phyloP scores from a whole-genome alignment of 2,113 vertebrate genomes.

The Enhydra lutris region DNA sequence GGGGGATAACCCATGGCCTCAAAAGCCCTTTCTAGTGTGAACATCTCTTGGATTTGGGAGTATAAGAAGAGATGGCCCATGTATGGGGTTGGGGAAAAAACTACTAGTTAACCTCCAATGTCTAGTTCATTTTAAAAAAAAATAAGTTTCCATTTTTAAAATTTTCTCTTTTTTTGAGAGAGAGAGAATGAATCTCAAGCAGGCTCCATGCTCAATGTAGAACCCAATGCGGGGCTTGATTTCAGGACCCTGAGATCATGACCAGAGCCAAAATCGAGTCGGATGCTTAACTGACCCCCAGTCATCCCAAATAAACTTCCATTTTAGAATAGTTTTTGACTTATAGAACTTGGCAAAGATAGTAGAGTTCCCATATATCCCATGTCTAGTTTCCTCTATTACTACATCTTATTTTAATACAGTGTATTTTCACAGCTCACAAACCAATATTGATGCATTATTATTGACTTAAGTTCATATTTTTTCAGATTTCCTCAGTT shows the following conservation, averaged over 20 bases:
- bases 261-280: neutral
- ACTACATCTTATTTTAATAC: neutral
- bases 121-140: neutral
- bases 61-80: neutral
- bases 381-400: neutral
- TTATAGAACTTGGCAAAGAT: neutral
- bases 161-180: neutral
- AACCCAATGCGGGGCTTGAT: neutral
- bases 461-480: neutral
- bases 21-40: neutral
- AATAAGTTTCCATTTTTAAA: neutral
- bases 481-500: neutral
- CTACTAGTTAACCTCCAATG: neutral
- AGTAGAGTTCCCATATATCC: neutral
- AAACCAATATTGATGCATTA: neutral
- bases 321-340: neutral
- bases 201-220: neutral
- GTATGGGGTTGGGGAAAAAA: neutral
- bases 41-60: neutral
- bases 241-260: neutral
- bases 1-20: neutral
- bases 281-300: neutral
- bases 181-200: neutral
- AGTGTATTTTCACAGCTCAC: neutral
- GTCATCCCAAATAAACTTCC: neutral